Evolutionary conservation across 2,888 invertebrate genomes (phyloP).

Genomic region (Omphaloscelis lunosa): DNA sequence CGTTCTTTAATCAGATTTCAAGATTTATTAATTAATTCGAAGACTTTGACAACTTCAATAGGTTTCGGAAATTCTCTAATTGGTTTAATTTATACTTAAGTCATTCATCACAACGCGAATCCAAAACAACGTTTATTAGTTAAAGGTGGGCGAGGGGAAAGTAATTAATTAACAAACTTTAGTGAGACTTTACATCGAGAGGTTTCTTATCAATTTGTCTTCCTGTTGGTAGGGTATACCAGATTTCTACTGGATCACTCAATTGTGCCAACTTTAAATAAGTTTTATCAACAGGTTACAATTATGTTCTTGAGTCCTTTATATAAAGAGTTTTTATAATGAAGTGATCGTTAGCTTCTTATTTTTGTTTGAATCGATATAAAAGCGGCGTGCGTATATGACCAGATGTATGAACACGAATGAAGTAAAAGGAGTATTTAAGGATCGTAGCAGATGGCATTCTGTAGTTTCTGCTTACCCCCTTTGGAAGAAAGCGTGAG

Average conservation of each 20-base stretch:
- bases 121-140: constrained; percentile 75
- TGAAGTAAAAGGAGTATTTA: not conserved
- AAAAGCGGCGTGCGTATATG: not conserved
- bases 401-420: no score
- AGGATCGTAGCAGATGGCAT: not conserved
- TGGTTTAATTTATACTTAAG: constrained; percentile 82
- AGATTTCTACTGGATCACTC: constrained; percentile 49
- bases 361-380: constrained; percentile 24
- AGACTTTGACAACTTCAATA: constrained; percentile 78
- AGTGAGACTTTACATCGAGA: constrained; percentile 70
- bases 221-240: constrained; percentile 49
- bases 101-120: constrained; percentile 78
- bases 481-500: no score
- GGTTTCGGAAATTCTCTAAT: constrained; percentile 75
- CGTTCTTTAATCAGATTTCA: constrained; percentile 67
- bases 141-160: constrained; percentile 74
- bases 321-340: constrained; percentile 29
- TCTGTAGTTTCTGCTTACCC: not conserved
- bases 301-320: constrained; percentile 31
- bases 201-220: constrained; percentile 73
- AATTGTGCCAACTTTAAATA: constrained; percentile 59
- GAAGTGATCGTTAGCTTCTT: constrained; percentile 1
- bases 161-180: constrained; percentile 81
- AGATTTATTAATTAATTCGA: constrained; percentile 75
- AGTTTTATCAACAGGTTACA: constrained; percentile 49